Percentiles rank a stretch among this genome's conserved stretches.
These are phyloP conservation scores for Lithosia quadra DNA, from an alignment of 2,888 invertebrate genomes.

Conservation along the genomic window DNA sequence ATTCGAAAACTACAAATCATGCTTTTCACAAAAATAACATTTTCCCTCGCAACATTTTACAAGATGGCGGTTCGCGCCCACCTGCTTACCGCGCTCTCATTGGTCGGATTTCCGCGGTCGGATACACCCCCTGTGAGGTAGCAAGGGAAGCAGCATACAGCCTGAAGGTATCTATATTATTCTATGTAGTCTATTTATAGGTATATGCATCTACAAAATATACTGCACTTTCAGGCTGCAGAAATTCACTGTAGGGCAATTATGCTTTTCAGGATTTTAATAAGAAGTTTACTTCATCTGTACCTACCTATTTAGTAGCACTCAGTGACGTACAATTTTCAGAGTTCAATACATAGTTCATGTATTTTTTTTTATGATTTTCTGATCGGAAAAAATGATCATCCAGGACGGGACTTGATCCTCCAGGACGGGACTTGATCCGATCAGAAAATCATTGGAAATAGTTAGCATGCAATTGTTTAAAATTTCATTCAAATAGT, in stretches of 20 bases:
- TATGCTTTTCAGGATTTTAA: not conserved
- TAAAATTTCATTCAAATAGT: too few relatives aligned
- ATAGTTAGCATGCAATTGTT: too few relatives aligned
- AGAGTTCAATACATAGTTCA: too few relatives aligned
- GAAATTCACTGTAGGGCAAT: not conserved
- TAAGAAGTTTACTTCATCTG: too few relatives aligned
- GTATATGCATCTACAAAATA: not conserved
- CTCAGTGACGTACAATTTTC: too few relatives aligned
- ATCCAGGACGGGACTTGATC: too few relatives aligned
- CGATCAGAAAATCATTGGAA: too few relatives aligned
- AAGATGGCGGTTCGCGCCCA: conserved; percentile 52
- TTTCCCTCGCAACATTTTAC: conserved; percentile 26
- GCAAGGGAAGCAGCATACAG: conserved; percentile 39
- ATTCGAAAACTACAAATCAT: conserved; percentile 6
- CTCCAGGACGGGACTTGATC: too few relatives aligned
- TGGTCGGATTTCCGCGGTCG: conserved; percentile 35
- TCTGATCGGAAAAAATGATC: too few relatives aligned
- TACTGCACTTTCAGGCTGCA: not conserved
- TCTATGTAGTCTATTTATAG: not conserved
- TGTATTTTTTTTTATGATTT: too few relatives aligned
- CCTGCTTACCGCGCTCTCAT: conserved; percentile 45
- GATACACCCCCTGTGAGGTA: conserved; percentile 59
- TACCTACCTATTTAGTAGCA: too few relatives aligned
- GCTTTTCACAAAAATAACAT: conserved; percentile 10
- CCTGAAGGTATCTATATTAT: not conserved